Evolutionary conservation across 2,888 invertebrate genomes (phyloP).

Genomic region (Cephus spinipes): DNA sequence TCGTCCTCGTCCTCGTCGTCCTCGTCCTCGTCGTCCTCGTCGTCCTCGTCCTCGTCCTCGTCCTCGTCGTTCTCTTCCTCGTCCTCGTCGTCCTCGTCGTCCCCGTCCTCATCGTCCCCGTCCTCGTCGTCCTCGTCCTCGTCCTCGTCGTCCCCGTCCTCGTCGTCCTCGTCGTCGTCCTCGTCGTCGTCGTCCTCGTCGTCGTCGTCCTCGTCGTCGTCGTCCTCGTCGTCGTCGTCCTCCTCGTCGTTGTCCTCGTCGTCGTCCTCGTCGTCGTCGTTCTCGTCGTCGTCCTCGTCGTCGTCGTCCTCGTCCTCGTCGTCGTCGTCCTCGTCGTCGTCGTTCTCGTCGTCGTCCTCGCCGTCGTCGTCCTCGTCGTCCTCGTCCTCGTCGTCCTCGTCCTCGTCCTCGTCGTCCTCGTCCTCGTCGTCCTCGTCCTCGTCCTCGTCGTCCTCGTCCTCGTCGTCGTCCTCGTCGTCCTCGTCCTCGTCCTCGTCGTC

Average conservation of each 20-base stretch:
- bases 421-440: neutral
- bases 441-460: neutral
- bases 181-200: neutral
- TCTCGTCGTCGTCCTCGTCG: neutral
- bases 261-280: neutral
- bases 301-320: neutral
- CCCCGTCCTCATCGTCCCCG: no score
- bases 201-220: neutral
- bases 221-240: neutral
- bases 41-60: neutral
- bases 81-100: no score
- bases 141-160: no score
- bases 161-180: neutral
- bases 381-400: neutral
- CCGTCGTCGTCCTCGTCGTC: no score
- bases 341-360: no score
- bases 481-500: slow-evolving; percentile 2
- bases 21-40: neutral
- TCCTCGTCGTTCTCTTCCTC: no score
- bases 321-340: no score
- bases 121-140: no score
- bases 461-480: slow-evolving; percentile 10
- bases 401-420: neutral
- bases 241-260: neutral
- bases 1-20: neutral